Conservation (phyloP, 1,140 invertebrate species). For the Drosophila seguyi region DNA sequence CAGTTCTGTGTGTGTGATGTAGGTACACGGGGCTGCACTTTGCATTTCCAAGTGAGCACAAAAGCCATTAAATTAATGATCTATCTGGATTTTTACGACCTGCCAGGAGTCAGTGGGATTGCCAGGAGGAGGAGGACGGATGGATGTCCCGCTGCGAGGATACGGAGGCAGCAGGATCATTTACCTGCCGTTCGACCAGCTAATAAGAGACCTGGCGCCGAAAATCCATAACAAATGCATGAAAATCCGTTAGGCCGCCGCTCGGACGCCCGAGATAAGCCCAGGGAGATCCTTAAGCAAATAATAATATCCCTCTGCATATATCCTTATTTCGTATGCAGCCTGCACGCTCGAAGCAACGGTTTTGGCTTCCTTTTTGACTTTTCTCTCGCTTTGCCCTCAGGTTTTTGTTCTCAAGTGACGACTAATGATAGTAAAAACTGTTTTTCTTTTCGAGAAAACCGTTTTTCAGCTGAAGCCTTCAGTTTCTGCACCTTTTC, state of each 20-base stretch:
- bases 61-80: constrained; percentile 80
- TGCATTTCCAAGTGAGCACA: constrained; percentile 52
- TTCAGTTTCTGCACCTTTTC: constrained; percentile 37
- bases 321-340: constrained; percentile 74
- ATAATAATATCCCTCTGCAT: constrained; percentile 56
- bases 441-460: constrained; percentile 69
- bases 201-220: constrained; percentile 79
- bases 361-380: constrained; percentile 34
- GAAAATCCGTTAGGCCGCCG: constrained; percentile 78
- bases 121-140: constrained; percentile 31
- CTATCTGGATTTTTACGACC: constrained; percentile 69
- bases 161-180: constrained; percentile 38
- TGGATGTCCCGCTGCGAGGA: constrained; percentile 51
- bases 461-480: constrained; percentile 46
- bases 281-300: constrained; percentile 65
- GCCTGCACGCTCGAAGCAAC: constrained; percentile 30
- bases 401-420: constrained; percentile 41
- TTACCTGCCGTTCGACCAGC: constrained; percentile 37
- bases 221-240: constrained; percentile 83
- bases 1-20: constrained; percentile 17
- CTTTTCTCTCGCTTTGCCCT: constrained; percentile 30
- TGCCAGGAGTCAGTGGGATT: constrained; percentile 54
- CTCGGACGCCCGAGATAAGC: constrained; percentile 31
- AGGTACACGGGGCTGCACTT: constrained; percentile 57
- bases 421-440: constrained; percentile 76